These are phyloP conservation scores for Tanaodytes sp. DNA, from an alignment of 2,888 invertebrate species.

Conservation along the genomic window DNA sequence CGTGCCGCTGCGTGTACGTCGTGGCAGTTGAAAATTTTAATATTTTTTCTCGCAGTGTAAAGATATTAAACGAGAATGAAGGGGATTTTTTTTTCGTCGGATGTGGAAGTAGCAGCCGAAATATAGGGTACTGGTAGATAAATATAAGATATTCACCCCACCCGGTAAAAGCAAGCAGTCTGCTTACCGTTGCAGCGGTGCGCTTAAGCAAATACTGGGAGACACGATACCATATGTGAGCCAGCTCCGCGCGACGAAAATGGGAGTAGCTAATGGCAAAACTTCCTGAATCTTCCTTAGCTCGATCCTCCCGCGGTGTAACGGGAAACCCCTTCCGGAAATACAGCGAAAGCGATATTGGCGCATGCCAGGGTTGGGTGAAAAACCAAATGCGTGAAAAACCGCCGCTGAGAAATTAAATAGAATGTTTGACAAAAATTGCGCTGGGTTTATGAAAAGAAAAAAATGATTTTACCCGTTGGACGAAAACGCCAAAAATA, in stretches of 20 bases:
- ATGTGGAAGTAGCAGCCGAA: slow-evolving; percentile 39
- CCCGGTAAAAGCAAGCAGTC: slow-evolving; percentile 57
- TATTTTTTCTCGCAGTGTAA: slow-evolving; percentile 5
- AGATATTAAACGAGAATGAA: slow-evolving; percentile 51
- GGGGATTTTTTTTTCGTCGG: slow-evolving; percentile 46
- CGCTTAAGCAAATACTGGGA: slow-evolving; percentile 66
- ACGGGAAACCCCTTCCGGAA: slow-evolving; percentile 53
- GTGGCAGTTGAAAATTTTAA: slow-evolving; percentile 12
- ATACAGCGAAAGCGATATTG: slow-evolving; percentile 54
- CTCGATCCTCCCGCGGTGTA: slow-evolving; percentile 37
- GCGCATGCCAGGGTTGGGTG: slow-evolving; percentile 43
- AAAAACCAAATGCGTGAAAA: slow-evolving; percentile 45
- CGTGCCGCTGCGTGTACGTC: no score
- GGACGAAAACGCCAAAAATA: no score
- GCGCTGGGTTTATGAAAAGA: slow-evolving; percentile 35
- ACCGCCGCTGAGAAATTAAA: slow-evolving; percentile 50
- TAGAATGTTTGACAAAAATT: no score
- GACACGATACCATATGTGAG: slow-evolving; percentile 67
- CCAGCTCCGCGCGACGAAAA: slow-evolving; percentile 60
- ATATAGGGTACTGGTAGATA: slow-evolving; percentile 60
- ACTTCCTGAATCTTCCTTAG: slow-evolving; percentile 64
- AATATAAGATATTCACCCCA: slow-evolving; percentile 69
- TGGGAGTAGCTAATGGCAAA: slow-evolving; percentile 64
- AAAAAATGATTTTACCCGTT: slow-evolving; percentile 26
- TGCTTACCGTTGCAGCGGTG: slow-evolving; percentile 57